Base-by-base conservation (phyloP, 2,797 vertebrate species). In the Petrocephalus sullivani region DNA sequence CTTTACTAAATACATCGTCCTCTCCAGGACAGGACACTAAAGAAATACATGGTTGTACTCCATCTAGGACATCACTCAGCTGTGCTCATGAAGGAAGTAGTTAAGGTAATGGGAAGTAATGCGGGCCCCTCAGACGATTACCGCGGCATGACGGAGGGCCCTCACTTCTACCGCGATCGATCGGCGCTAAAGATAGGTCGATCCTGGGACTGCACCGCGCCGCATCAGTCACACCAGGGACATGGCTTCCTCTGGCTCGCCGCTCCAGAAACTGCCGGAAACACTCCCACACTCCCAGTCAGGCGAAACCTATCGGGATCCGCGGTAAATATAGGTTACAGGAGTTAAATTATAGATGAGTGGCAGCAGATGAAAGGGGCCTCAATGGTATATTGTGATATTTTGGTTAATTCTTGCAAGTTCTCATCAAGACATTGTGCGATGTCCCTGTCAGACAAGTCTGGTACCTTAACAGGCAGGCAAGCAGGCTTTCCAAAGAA, bases 101-200 rank as follows among this genome's bases (percentile, higher is more conserved):
- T 81, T 81, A 81, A 81, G 41, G 75, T n/a, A 49, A 81, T 49
- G 37, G 75, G 75, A 81, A 46, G 75, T 49, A 81, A 49, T 81
- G 37, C 16, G 37, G 2, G 75, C n/a, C 7, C 75, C 75, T 81
- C 19, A 21, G 75, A 81, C 41, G 41, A n/a, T 49, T 81, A 81
- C 41, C 16, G 75, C 16, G 41, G 75, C 19, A 16, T 81, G 75
- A 81, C 19, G 2, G 3, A 49, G 75, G 2, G 75, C 19, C 19
- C 19, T 37, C 28, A 28, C 41, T 7, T 81, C 19, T 7, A 9
- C 75, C 9, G 75, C 46, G 0, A 49, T 81, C 41, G 41, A 81
- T 81, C 75, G n/a, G 16, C 19, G 16, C 75, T 81, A 81, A 81
- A 81, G 41, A 81, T 81, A 81, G 19, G 41, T 49, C 16, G 37